These are phyloP conservation scores for Mus caroli DNA, from an alignment of 2,797 vertebrate genomes.

Conservation along the genomic window DNA sequence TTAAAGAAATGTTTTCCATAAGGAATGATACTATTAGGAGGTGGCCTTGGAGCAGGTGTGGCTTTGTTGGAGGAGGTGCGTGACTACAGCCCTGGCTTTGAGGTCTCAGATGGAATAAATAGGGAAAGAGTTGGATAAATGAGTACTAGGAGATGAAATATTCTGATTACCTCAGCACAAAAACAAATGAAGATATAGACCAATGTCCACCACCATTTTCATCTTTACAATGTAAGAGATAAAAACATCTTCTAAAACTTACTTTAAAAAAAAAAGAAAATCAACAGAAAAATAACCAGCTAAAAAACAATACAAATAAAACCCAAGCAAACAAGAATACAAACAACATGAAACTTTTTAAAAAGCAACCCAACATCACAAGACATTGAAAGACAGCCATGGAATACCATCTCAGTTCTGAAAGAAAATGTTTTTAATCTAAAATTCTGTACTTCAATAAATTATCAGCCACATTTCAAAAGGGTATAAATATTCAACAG, in stretches of 20 bases:
- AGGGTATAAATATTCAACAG: not conserved
- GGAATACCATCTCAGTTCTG: conserved; percentile 31
- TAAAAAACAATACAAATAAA: not conserved
- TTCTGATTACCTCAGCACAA: not conserved
- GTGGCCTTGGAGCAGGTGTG: not conserved
- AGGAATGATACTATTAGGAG: not conserved
- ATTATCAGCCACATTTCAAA: conserved; percentile 28
- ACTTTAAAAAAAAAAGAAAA: not conserved
- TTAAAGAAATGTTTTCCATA: not conserved
- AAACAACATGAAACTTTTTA: conserved; percentile 31
- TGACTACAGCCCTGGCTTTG: not conserved
- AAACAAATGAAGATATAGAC: not conserved
- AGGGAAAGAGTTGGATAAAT: not conserved
- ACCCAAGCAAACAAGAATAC: conserved; percentile 30
- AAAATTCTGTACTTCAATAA: conserved; percentile 57
- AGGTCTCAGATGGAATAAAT: not conserved
- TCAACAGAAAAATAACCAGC: not conserved
- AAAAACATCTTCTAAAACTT: not conserved
- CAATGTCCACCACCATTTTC: not conserved
- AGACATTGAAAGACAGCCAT: conserved; percentile 1
- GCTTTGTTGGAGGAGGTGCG: not conserved
- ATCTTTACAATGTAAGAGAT: conserved; percentile 39
- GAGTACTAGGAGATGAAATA: not conserved
- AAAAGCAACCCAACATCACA: conserved; percentile 44
- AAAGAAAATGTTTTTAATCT: conserved; percentile 51